Base-by-base conservation (phyloP, 2,888 invertebrate genomes). In the Zygaena filipendulae region DNA sequence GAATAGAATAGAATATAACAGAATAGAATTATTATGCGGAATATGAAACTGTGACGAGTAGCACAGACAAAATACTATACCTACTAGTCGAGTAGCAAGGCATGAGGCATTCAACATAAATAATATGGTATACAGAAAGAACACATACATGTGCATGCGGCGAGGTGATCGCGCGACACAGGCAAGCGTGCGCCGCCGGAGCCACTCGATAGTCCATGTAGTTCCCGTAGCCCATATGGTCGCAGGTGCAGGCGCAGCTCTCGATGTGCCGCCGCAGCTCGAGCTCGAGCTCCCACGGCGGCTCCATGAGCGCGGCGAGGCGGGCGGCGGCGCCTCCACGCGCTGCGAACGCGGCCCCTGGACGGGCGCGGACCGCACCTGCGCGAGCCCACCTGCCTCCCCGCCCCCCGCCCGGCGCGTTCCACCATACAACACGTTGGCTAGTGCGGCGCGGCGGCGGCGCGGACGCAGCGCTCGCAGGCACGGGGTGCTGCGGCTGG, bases 211-310 rank as follows among this genome's bases (percentile, higher is more conserved):
- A 92, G 82, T 92, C 92, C 87, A 91, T 88, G 69, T 88, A 92
- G 82, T 93, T 93, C 53, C 93, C 93, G 82, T 91, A 92, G 63
- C 93, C 93, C 90, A 93, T 90, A 83, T 93, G 93, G 83, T 92
- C 91, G 84, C 93, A 93, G 54, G 91, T 88, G 81, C 93, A 93
- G 50, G 91, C 88, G 81, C 93, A 93, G 67, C 87, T 88, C 74
- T 91, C 90, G 68, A 93, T 92, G 83, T 93, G 93, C 69, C 89
- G 87, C 64, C 91, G 85, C 71, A 93, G 85, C 81, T 93, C 92
- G 62, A 91, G 84, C 71, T 92, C 91, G 55, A 91, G 80, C 62
- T 86, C 86, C 81, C 84, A 80, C 44, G 75, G 74, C 50, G 75
- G 66, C 74, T 81, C 81, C 77, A 80, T 80, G 64, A 63, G 66